Percentiles rank a stretch among this genome's conserved stretches.
Conservation (phyloP, 2,797 vertebrate species). For the Sebastes matsubarae region DNA sequence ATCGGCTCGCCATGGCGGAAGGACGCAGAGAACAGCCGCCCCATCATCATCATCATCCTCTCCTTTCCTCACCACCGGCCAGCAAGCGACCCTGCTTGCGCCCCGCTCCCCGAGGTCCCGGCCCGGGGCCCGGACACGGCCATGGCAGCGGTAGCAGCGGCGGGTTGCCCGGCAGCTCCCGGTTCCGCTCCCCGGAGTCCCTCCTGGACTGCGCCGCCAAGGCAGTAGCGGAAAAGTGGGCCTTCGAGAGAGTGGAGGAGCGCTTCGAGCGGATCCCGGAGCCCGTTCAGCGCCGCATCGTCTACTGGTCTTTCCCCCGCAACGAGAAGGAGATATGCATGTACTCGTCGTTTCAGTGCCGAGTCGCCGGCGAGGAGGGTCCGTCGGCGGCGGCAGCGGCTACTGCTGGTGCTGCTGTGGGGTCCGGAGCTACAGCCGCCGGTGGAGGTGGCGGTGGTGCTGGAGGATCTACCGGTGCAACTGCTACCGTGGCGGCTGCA, state of each 20-base stretch:
- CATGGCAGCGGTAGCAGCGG: slow-evolving; percentile 43
- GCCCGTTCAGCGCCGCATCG: slow-evolving; percentile 96
- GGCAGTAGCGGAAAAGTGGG: slow-evolving; percentile 96
- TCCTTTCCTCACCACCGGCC: slow-evolving; percentile 81
- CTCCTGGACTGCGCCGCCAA: slow-evolving; percentile 96
- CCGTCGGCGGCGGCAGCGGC: slow-evolving; percentile 64
- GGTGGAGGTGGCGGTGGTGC: slow-evolving; percentile 69
- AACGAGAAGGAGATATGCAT: slow-evolving; percentile 98
- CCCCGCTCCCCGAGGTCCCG: slow-evolving; percentile 86
- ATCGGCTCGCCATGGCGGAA: slow-evolving; percentile 93
- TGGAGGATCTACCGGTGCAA: slow-evolving; percentile 75
- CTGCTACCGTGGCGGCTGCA: slow-evolving; percentile 73
- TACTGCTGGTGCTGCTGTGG: slow-evolving; percentile 58
- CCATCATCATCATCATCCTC: slow-evolving; percentile 68
- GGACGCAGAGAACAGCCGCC: slow-evolving; percentile 91
- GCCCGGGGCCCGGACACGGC: slow-evolving; percentile 83
- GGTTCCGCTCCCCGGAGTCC: slow-evolving; percentile 89
- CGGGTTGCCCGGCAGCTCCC: slow-evolving; percentile 67
- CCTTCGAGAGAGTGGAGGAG: slow-evolving; percentile 97
- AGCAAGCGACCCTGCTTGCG: slow-evolving; percentile 92
- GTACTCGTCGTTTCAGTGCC: slow-evolving; percentile 97
- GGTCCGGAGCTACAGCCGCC: slow-evolving; percentile 71
- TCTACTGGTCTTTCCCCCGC: slow-evolving; percentile 97
- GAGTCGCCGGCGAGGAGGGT: slow-evolving; percentile 86
- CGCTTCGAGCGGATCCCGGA: slow-evolving; percentile 98